Evolutionary conservation across 2,113 vertebrate species (phyloP), one percentile per base, ranked within the genome.

Genomic region (Hydrolagus affinis): DNA sequence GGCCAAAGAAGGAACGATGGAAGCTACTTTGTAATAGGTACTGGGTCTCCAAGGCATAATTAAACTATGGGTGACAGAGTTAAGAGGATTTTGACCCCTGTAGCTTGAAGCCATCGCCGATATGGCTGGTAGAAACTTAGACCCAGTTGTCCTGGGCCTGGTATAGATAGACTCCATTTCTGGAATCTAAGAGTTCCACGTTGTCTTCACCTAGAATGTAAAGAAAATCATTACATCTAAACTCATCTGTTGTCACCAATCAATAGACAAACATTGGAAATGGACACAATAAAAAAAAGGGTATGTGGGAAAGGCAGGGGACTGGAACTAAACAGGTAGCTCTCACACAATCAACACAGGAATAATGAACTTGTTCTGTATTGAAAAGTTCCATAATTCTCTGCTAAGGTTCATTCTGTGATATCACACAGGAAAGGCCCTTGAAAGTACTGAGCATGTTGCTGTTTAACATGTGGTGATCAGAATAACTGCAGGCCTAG

Each of bases 161-260:
- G 91, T 87, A 3, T 93, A 95, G 0, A 89, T 94, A 32, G 95
- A 90, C 0, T 89, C 91, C 85, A 95, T 85, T n/a, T 11, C 95
- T 95, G 44, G 95, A 96, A 87, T 94, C 94, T 0, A 93, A 88
- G 23, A 92, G 89, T 87, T 96, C 96, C 95, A 97, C 97, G 86
- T 86, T 83, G 85, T 28, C 25, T 83, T 15, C 32, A 19, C 78
- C 78, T 66, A 66, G 19, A 30, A 83, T 32, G n/a, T 30, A 83
- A 23, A 66, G 25, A 83, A 44, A 83, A 83, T 30, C 12, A 83
- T 83, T 68, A 83, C 9, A 30, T 17, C 64, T 17, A 83, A 83
- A 83, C 8, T 21, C 15, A 28, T 21, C 21, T 44, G 44, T 44
- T 44, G 44, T 44, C 44, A 44, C n/a, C 44, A 44, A 44, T 44